Conservation (phyloP, 2,888 invertebrate genomes). For the Euproctis similis region DNA sequence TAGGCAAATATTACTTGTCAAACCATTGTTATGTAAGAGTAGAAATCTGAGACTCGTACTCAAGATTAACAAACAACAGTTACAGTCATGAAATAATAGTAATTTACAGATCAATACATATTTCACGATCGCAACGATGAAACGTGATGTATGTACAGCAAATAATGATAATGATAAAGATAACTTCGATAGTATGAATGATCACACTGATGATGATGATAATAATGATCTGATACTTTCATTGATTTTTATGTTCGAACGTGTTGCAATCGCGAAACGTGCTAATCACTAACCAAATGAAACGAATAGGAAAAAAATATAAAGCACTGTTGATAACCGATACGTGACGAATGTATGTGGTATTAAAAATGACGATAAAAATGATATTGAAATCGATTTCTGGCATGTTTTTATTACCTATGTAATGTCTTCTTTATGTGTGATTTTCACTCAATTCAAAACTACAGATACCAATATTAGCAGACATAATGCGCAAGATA, state of each 20-base stretch:
- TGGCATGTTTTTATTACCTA: no score
- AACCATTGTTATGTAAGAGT: slow-evolving; percentile 32
- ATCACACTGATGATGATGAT: slow-evolving; percentile 22
- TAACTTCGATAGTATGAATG: slow-evolving; percentile 20
- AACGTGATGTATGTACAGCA: slow-evolving; percentile 33
- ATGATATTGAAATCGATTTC: slow-evolving; percentile 11
- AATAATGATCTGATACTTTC: slow-evolving; percentile 27
- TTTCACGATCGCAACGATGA: slow-evolving; percentile 27
- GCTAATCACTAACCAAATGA: slow-evolving; percentile 17
- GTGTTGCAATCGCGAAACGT: slow-evolving; percentile 27
- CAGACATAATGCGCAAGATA: no score
- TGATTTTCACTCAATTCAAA: no score
- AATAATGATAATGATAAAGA: slow-evolving; percentile 32
- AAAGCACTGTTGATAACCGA: slow-evolving; percentile 11
- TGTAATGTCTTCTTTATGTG: no score
- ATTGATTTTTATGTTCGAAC: slow-evolving; percentile 24
- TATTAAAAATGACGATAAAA: slow-evolving; percentile 17
- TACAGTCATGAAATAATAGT: slow-evolving; percentile 26
- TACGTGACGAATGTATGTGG: slow-evolving; percentile 19
- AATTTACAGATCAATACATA: slow-evolving; percentile 22
- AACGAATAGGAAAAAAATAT: slow-evolving; percentile 11
- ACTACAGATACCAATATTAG: no score
- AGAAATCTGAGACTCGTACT: slow-evolving; percentile 17
- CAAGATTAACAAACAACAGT: slow-evolving; percentile 28
- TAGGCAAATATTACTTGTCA: no score